Evolutionary conservation across 2,113 vertebrate species (phyloP).

Genomic region (Nansenia antarctica): DNA sequence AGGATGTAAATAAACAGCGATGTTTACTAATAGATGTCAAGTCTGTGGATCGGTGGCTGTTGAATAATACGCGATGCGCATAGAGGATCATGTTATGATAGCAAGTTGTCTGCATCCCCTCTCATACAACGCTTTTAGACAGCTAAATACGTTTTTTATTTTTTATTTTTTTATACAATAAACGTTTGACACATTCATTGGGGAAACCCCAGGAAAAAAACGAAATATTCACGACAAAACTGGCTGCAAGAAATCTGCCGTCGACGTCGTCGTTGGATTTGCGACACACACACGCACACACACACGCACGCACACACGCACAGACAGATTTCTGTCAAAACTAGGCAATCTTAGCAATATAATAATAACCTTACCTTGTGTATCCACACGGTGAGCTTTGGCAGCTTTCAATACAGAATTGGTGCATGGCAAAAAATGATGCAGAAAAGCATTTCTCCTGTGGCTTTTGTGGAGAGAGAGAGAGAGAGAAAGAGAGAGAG

Average conservation of each 20-base stretch:
- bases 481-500: slow-evolving; percentile 59
- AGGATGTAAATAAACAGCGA: not conserved
- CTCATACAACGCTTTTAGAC: too few species aligned
- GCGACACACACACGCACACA: not conserved
- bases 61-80: too few species aligned
- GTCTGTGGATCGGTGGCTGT: too few species aligned
- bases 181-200: too few species aligned
- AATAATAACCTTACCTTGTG: slow-evolving; percentile 59
- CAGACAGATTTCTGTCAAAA: not conserved
- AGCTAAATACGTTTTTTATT: too few species aligned
- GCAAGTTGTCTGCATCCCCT: too few species aligned
- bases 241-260: not conserved
- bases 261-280: too few species aligned
- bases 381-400: slow-evolving; percentile 63
- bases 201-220: too few species aligned
- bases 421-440: slow-evolving; percentile 60
- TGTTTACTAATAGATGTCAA: too few species aligned
- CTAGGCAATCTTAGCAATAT: not conserved
- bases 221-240: not conserved
- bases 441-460: slow-evolving; percentile 55
- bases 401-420: slow-evolving; percentile 67
- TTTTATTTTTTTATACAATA: too few species aligned
- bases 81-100: too few species aligned
- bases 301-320: not conserved
- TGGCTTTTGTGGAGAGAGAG: slow-evolving; percentile 68